phyloP scores from a whole-genome alignment of 2,888 invertebrate genomes.

The Mimumesa dahlbomi region DNA sequence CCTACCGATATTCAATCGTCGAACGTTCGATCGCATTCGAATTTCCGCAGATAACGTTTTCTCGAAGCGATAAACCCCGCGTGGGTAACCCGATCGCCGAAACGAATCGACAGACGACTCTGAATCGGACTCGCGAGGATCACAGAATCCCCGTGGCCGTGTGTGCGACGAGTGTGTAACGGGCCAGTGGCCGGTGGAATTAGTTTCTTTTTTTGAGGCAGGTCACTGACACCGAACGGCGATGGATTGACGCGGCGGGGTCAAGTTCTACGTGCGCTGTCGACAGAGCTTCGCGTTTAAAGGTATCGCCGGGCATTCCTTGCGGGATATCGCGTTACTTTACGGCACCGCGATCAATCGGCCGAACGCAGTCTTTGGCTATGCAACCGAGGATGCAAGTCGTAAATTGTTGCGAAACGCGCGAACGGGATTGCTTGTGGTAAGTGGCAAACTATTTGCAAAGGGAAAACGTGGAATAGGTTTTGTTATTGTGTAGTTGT shows the following conservation, averaged over 20 bases:
- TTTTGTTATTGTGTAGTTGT: neutral
- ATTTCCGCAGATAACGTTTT: slow-evolving; percentile 1
- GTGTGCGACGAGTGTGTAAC: slow-evolving; percentile 43
- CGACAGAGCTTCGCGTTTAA: slow-evolving; percentile 52
- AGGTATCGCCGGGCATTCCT: slow-evolving; percentile 63
- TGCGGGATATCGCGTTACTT: slow-evolving; percentile 67
- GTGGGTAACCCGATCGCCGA: slow-evolving; percentile 32
- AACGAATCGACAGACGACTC: slow-evolving; percentile 27
- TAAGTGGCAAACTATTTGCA: slow-evolving; percentile 11
- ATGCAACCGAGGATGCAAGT: slow-evolving; percentile 36
- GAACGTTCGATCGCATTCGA: slow-evolving; percentile 1
- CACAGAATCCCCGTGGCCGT: slow-evolving; percentile 24
- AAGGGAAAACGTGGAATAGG: neutral
- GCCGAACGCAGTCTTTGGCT: slow-evolving; percentile 27
- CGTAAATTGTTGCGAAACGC: slow-evolving; percentile 42
- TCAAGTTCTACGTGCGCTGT: slow-evolving; percentile 51
- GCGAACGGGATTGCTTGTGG: slow-evolving; percentile 25
- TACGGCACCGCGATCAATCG: slow-evolving; percentile 48
- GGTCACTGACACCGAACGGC: slow-evolving; percentile 63
- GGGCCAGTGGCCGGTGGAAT: slow-evolving; percentile 48
- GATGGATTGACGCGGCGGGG: slow-evolving; percentile 47
- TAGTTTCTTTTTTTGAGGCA: slow-evolving; percentile 61
- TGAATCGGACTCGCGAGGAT: slow-evolving; percentile 35
- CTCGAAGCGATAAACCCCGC: slow-evolving; percentile 5
- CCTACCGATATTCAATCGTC: too few relatives aligned